These are phyloP conservation scores for Xestia sexstrigata DNA, from an alignment of 2,888 invertebrate species.

Conservation along the genomic window DNA sequence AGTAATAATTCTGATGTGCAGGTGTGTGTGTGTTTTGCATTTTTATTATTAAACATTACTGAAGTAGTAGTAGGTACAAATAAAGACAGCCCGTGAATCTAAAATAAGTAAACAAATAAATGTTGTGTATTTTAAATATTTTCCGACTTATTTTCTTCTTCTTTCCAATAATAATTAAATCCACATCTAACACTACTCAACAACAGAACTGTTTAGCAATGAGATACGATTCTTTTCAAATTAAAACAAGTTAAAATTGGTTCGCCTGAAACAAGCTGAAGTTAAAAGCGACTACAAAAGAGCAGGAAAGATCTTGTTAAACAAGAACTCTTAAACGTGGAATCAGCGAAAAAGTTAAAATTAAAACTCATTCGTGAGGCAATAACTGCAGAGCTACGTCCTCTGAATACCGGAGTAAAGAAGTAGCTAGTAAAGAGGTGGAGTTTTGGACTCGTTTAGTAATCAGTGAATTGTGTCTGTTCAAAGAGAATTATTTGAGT, in stretches of 20 bases:
- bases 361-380: conserved; percentile 81
- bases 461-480: conserved; percentile 37
- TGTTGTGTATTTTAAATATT: not conserved
- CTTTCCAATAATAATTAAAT: not conserved
- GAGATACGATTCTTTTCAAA: conserved; percentile 76
- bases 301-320: conserved; percentile 81
- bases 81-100: not conserved
- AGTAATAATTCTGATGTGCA: not conserved
- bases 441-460: conserved; percentile 30
- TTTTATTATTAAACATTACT: not conserved
- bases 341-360: conserved; percentile 83
- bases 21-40: not conserved
- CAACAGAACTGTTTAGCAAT: conserved; percentile 66
- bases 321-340: conserved; percentile 80
- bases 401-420: conserved; percentile 45
- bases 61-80: not conserved
- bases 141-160: not conserved
- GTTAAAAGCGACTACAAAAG: conserved; percentile 79
- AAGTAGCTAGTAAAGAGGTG: conserved; percentile 14
- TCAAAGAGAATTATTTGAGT: conserved; percentile 36
- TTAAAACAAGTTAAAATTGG: conserved; percentile 81
- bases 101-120: not conserved
- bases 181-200: conserved; percentile 12
- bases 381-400: conserved; percentile 52
- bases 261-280: conserved; percentile 72